Conservation (phyloP, 30 jellyfish, hydroid and myxozoan genomes). For the Pelagia noctiluca region DNA sequence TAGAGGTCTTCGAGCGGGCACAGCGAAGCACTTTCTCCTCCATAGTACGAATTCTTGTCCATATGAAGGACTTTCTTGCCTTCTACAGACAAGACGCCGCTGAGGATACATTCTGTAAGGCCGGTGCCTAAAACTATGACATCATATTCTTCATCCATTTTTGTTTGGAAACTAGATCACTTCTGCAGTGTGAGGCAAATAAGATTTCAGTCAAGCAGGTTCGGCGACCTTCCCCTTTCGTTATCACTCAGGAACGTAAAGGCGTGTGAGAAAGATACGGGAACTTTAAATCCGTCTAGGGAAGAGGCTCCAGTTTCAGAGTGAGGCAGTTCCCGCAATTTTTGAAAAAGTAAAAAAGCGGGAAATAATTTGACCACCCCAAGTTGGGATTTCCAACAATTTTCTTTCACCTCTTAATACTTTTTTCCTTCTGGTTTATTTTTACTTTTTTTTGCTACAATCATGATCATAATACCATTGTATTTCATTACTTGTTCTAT, state of each 20-base stretch:
- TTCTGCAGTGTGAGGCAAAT: too few relatives aligned
- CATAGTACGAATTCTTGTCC: slow-evolving; percentile 99
- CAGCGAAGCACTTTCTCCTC: slow-evolving; percentile 99
- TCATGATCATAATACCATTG: too few relatives aligned
- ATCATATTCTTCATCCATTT: slow-evolving; percentile 99
- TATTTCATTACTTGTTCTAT: background rate
- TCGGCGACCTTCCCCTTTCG: slow-evolving; percentile 9
- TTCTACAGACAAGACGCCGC: slow-evolving; percentile 97
- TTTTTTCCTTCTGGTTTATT: too few relatives aligned
- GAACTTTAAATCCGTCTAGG: slow-evolving; percentile 42
- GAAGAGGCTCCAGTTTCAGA: slow-evolving; percentile 16
- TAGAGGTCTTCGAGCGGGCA: slow-evolving; percentile 90
- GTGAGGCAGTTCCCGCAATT: slow-evolving; percentile 36
- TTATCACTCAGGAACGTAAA: slow-evolving; percentile 3
- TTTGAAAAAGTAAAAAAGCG: background rate
- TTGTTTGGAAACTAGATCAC: background rate
- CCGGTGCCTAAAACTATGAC: slow-evolving; percentile 98
- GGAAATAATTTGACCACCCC: background rate
- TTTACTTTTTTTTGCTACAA: too few relatives aligned
- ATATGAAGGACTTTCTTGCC: slow-evolving; percentile 98
- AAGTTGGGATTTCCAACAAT: too few relatives aligned
- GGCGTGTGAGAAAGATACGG: slow-evolving; percentile 80
- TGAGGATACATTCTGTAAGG: slow-evolving; percentile 94
- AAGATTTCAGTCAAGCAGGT: too few relatives aligned
- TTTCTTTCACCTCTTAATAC: too few relatives aligned